These are phyloP conservation scores for Acrocephalus scirpaceus DNA, from an alignment of 2,797 vertebrate genomes.

Conservation along the genomic window DNA sequence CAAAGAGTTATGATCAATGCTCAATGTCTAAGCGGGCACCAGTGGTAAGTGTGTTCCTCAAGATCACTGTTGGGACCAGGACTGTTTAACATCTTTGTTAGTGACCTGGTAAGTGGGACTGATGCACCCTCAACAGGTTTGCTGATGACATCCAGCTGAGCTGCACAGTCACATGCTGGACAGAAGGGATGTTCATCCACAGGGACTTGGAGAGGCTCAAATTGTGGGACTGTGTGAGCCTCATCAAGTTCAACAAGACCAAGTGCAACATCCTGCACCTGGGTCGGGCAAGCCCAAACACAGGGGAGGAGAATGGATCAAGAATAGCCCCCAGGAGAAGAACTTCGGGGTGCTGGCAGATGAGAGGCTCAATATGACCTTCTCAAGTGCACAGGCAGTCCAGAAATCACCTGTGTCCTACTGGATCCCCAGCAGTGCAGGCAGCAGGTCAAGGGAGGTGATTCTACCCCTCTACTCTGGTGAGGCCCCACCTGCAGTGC, in stretches of 20 bases:
- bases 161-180: background rate
- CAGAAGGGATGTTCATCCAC: background rate
- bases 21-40: background rate
- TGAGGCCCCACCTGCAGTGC: background rate
- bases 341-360: background rate
- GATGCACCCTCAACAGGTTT: background rate
- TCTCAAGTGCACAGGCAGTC: background rate
- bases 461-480: background rate
- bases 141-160: background rate
- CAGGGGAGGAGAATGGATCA: background rate
- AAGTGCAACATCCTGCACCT: background rate
- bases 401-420: background rate
- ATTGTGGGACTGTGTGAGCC: background rate
- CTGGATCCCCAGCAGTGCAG: background rate
- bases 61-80: background rate
- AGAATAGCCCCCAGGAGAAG: background rate
- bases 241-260: background rate
- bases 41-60: background rate
- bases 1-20: background rate
- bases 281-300: background rate
- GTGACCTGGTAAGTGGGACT: background rate
- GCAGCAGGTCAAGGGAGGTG: background rate
- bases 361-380: background rate
- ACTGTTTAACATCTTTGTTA: background rate
- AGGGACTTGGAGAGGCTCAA: background rate